Evolutionary conservation across 2,113 vertebrate genomes (phyloP).

Genomic region (Geococcyx californianus): DNA sequence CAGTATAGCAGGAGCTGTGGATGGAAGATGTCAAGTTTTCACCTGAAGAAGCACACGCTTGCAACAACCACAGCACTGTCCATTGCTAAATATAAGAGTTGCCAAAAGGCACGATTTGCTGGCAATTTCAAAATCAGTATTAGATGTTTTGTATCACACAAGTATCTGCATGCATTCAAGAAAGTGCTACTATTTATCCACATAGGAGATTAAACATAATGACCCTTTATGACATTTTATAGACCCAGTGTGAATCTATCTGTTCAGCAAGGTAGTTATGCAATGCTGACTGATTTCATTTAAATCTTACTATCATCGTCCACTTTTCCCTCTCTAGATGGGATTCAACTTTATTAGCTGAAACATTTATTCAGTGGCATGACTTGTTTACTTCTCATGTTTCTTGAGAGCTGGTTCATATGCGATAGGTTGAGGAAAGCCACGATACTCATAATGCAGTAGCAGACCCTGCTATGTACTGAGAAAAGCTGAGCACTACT

Average conservation of each 20-base stretch:
- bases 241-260: background rate
- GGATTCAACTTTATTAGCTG: background rate
- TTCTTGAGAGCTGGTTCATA: background rate
- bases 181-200: background rate
- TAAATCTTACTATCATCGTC: background rate
- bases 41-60: background rate
- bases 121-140: background rate
- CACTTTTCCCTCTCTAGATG: background rate
- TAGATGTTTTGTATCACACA: background rate
- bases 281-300: background rate
- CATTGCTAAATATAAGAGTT: background rate
- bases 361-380: background rate
- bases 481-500: background rate
- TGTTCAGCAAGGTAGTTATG: background rate
- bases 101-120: background rate
- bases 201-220: background rate
- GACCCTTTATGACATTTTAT: background rate
- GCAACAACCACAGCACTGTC: background rate
- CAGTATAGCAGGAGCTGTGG: background rate
- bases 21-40: background rate
- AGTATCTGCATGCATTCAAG: background rate
- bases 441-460: accelerated
- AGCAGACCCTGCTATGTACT: background rate
- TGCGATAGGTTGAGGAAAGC: background rate
- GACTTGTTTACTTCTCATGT: background rate